These are phyloP conservation scores for Cavia porcellus DNA, from an alignment of 2,113 vertebrate genomes.

Conservation along the genomic window DNA sequence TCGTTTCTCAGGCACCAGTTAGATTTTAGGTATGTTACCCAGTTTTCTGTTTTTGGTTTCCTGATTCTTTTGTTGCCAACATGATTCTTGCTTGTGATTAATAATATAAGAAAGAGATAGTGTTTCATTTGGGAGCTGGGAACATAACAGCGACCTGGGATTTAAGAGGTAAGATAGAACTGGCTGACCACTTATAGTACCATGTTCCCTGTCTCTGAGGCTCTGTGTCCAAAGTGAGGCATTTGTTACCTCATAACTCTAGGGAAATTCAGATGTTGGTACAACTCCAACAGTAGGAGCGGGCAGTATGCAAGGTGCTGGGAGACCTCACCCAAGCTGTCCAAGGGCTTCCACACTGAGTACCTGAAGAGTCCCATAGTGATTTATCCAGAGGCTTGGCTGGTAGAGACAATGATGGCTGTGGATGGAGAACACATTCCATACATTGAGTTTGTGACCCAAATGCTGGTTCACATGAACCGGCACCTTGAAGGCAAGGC, in stretches of 20 bases:
- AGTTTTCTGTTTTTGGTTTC: constrained; percentile 5
- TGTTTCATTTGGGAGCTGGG: neutral
- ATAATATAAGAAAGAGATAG: neutral
- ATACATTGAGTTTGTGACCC: neutral
- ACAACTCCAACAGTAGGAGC: neutral
- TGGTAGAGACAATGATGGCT: neutral
- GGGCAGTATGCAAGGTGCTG: neutral
- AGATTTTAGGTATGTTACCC: neutral
- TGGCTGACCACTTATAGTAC: neutral
- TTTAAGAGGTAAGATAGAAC: neutral
- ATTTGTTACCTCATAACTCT: neutral
- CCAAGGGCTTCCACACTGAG: constrained; percentile 2
- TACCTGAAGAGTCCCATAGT: neutral
- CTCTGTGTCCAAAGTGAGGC: accelerated
- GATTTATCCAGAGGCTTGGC: constrained; percentile 10
- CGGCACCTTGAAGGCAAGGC: neutral
- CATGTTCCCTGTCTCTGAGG: neutral
- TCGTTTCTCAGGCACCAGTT: neutral
- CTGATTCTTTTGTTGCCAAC: neutral
- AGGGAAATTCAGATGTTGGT: neutral
- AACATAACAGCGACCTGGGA: neutral
- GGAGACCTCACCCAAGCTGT: neutral
- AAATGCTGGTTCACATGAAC: neutral
- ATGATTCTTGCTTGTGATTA: constrained; percentile 36
- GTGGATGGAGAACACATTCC: neutral